These are phyloP conservation scores for Cabera pusaria DNA, from an alignment of 2,888 invertebrate species.

Conservation along the genomic window DNA sequence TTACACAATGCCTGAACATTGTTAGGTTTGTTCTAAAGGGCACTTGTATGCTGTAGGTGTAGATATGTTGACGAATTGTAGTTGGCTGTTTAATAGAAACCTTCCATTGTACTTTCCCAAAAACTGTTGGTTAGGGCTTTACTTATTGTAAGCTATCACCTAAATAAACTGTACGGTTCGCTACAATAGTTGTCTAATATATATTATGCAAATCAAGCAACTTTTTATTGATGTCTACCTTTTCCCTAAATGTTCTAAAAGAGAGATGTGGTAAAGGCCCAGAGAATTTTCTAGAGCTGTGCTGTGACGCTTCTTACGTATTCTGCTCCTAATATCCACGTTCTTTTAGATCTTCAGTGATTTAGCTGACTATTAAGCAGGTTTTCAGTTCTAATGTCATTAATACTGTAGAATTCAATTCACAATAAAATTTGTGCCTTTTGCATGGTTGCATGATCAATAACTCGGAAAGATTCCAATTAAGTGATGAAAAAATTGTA, in stretches of 20 bases:
- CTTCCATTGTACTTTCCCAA: slow-evolving; percentile 11
- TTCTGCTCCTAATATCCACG: slow-evolving; percentile 1
- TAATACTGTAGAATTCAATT: too few relatives aligned
- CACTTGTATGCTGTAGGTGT: slow-evolving; percentile 1
- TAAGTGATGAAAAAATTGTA: too few relatives aligned
- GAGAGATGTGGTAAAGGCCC: slow-evolving; percentile 19
- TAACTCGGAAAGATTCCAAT: too few relatives aligned
- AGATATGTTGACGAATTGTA: slow-evolving; percentile 10
- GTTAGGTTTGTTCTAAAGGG: slow-evolving; percentile 10
- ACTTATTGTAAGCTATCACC: slow-evolving; percentile 4
- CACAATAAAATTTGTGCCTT: too few relatives aligned
- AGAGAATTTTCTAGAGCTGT: slow-evolving; percentile 65
- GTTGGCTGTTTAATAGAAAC: slow-evolving; percentile 12
- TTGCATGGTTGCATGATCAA: too few relatives aligned
- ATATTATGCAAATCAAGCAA: slow-evolving; percentile 9
- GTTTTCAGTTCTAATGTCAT: too few relatives aligned
- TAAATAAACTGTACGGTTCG: slow-evolving; percentile 5
- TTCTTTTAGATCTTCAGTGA: not conserved
- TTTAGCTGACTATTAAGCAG: too few relatives aligned
- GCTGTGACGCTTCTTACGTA: slow-evolving; percentile 29
- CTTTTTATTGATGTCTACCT: slow-evolving; percentile 24
- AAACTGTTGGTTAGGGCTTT: slow-evolving; percentile 13
- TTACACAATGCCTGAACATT: slow-evolving; percentile 23
- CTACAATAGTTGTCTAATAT: slow-evolving; percentile 16
- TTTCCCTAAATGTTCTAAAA: slow-evolving; percentile 13